Evolutionary conservation across 2,113 vertebrate species (phyloP), one percentile per base, ranked within the genome.

Genomic region (Thunnus thynnus): DNA sequence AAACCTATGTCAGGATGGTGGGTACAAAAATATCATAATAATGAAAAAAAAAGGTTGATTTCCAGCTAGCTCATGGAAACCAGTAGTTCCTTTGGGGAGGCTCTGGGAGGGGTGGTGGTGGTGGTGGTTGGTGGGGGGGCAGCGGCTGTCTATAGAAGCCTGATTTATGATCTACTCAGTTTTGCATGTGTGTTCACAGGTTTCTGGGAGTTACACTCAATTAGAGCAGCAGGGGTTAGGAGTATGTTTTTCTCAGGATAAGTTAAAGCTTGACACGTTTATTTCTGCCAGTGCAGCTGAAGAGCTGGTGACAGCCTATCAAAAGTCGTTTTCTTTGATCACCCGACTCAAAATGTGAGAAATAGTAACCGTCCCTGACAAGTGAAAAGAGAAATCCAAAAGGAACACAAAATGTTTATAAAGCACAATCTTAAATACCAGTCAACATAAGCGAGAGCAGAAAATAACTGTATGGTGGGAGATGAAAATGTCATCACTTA

Each of bases 271-370:
- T 90, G 92, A 92, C 90, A 88, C 89, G 64, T 94, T 93, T 91
- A 90, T 91, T 92, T 90, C 81, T 90, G 88, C 89, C 82, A 78
- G 87, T 80, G 86, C 84, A 52, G 86, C 92, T 89, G 90, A 93
- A 68, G 87, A 91, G 90, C 88, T 30, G 89, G 83, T 90, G 94
- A 94, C 94, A 93, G 88, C 88, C 85, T 80, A 93, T 94, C 94
- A 93, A 85, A 88, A 92, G 89, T 91, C 67, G 63, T 88, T 90
- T 91, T 92, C 90, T 94, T 91, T 94, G 93, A 94, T 95, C 94
- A 92, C 80, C 72, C 86, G 9, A 78, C 89, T 93, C 82, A 78
- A 91, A 93, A 92, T 86, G 89, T 87, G 83, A 88, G 86, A 90
- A 93, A 85, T 68, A 72, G 89, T 93, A 90, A 93, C 91, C 66